Conservation (phyloP, 2,888 invertebrate genomes). For the Plebejus melissa region DNA sequence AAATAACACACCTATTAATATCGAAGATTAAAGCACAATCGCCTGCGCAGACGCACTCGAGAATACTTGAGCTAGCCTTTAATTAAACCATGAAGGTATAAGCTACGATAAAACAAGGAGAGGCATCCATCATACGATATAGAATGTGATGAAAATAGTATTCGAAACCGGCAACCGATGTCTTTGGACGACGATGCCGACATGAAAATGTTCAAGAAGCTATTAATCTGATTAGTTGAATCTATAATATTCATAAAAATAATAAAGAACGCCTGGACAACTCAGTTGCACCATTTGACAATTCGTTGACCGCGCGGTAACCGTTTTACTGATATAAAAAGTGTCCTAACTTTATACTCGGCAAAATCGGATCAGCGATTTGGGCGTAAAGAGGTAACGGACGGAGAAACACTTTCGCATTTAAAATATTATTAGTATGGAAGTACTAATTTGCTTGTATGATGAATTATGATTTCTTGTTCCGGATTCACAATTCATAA, state of each 20-base stretch:
- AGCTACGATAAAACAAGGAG: conserved; percentile 29
- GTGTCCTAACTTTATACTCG: too few species aligned
- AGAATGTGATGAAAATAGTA: neutral
- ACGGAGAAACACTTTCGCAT: too few species aligned
- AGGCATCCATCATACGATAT: conserved; percentile 19
- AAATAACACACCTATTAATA: conserved; percentile 57
- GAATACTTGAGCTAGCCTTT: conserved; percentile 53
- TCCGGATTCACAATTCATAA: too few species aligned
- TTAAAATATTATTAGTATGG: too few species aligned
- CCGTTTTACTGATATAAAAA: too few species aligned
- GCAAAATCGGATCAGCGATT: too few species aligned
- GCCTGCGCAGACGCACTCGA: conserved; percentile 47
- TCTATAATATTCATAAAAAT: neutral
- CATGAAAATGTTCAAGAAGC: neutral
- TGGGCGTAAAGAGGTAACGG: too few species aligned
- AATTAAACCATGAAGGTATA: conserved; percentile 57
- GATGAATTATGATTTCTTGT: too few species aligned
- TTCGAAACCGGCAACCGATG: neutral
- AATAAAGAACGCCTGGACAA: neutral
- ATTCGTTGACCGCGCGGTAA: too few species aligned
- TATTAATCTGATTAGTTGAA: neutral
- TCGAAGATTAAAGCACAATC: conserved; percentile 60
- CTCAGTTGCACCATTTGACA: too few species aligned
- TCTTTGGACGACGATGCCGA: neutral
- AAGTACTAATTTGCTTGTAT: too few species aligned